Conservation (phyloP, 2,113 vertebrate genomes). For the Grammomys dolichurus region DNA sequence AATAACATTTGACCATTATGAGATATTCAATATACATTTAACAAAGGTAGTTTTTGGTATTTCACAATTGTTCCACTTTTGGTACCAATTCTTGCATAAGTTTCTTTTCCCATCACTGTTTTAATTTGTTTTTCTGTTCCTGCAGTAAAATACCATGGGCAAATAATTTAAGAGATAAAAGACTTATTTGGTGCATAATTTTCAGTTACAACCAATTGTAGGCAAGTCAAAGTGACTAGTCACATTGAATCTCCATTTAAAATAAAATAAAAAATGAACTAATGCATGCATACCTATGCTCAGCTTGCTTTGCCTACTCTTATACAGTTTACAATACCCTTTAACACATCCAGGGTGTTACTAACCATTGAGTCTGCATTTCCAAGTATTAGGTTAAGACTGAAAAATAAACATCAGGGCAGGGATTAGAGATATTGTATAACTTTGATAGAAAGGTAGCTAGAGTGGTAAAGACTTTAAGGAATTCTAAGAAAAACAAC, state of each 20-base stretch:
- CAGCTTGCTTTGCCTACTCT: background rate
- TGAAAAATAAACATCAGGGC: background rate
- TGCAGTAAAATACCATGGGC: background rate
- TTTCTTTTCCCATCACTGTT: background rate
- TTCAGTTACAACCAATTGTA: background rate
- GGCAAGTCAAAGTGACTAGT: background rate
- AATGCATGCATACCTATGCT: background rate
- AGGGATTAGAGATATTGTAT: background rate
- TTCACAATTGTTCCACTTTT: background rate
- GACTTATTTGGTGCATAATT: background rate
- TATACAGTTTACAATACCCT: background rate
- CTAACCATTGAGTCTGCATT: background rate
- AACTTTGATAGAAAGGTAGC: background rate
- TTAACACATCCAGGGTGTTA: background rate
- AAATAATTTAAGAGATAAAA: background rate
- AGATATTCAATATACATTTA: background rate
- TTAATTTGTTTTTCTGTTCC: background rate
- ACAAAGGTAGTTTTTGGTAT: background rate
- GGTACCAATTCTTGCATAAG: background rate
- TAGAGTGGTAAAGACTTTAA: background rate
- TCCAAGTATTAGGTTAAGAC: background rate
- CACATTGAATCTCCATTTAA: background rate
- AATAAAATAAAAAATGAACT: background rate
- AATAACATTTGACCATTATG: background rate
- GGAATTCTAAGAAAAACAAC: background rate